phyloP scores from a whole-genome alignment of 2,113 vertebrate species.

The Delphinus delphis region DNA sequence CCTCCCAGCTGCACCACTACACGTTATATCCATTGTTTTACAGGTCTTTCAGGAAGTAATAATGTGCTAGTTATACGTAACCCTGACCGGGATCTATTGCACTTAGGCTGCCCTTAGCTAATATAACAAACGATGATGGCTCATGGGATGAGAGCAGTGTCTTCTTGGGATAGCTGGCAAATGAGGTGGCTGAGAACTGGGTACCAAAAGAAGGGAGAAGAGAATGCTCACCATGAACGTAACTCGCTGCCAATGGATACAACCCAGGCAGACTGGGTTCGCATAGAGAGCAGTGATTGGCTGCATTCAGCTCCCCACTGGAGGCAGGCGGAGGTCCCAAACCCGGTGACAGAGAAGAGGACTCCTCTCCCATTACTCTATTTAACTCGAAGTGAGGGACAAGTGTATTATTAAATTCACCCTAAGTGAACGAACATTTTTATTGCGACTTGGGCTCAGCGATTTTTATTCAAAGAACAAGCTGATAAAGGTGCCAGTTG shows the following conservation, averaged over 20 bases:
- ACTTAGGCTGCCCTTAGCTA: not conserved
- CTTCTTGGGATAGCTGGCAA: not conserved
- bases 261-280: not conserved
- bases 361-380: not conserved
- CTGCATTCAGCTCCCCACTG: not conserved
- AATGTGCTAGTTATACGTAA: not conserved
- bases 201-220: not conserved
- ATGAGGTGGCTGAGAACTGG: not conserved
- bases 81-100: not conserved
- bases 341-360: not conserved
- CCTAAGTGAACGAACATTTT: not conserved
- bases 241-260: not conserved
- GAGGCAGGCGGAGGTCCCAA: not conserved
- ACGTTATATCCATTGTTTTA: not conserved
- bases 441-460: not conserved
- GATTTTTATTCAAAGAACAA: conserved; percentile 37
- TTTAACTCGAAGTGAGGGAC: not conserved
- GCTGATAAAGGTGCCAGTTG: not conserved
- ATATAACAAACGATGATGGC: not conserved
- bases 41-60: not conserved
- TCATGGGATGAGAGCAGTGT: not conserved
- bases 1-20: not conserved
- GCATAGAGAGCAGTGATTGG: not conserved
- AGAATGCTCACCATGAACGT: not conserved
- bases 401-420: not conserved